Evolutionary conservation across 2,888 invertebrate species (phyloP).

Genomic region (Exocentrus adspersus): DNA sequence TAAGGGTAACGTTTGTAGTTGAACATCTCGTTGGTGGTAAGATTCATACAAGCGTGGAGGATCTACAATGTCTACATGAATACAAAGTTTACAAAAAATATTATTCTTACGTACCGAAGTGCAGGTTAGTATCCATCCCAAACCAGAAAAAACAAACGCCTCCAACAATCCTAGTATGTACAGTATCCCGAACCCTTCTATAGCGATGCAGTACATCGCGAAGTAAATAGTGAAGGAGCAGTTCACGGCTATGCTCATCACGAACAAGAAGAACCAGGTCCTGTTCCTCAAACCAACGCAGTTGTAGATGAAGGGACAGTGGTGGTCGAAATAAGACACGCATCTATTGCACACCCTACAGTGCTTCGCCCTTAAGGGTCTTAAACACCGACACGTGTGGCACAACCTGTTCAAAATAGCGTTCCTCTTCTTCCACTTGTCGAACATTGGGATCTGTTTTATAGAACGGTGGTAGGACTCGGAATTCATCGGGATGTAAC

Average conservation of each 20-base stretch:
- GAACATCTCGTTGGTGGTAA: slow-evolving; percentile 95
- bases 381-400: slow-evolving; percentile 85
- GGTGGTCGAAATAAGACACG: slow-evolving; percentile 89
- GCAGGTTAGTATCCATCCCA: slow-evolving; percentile 88
- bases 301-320: slow-evolving; percentile 95
- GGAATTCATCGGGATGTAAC: slow-evolving; percentile 88
- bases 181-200: slow-evolving; percentile 86
- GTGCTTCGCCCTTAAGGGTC: slow-evolving; percentile 90
- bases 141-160: slow-evolving; percentile 84
- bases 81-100: too few species aligned
- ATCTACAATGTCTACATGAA: too few species aligned
- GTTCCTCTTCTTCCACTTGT: slow-evolving; percentile 91
- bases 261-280: slow-evolving; percentile 93
- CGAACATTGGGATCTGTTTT: slow-evolving; percentile 91
- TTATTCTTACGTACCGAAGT: slow-evolving; percentile 84
- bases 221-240: slow-evolving; percentile 89
- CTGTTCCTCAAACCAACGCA: slow-evolving; percentile 92
- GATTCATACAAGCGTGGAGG: slow-evolving; percentile 90
- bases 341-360: slow-evolving; percentile 88
- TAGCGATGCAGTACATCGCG: slow-evolving; percentile 84
- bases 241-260: slow-evolving; percentile 87
- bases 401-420: slow-evolving; percentile 84
- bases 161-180: slow-evolving; percentile 85
- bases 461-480: slow-evolving; percentile 92
- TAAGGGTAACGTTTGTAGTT: slow-evolving; percentile 93